Base-by-base conservation (phyloP, 2,888 invertebrate genomes). In the Dicroscelio sp. region DNA sequence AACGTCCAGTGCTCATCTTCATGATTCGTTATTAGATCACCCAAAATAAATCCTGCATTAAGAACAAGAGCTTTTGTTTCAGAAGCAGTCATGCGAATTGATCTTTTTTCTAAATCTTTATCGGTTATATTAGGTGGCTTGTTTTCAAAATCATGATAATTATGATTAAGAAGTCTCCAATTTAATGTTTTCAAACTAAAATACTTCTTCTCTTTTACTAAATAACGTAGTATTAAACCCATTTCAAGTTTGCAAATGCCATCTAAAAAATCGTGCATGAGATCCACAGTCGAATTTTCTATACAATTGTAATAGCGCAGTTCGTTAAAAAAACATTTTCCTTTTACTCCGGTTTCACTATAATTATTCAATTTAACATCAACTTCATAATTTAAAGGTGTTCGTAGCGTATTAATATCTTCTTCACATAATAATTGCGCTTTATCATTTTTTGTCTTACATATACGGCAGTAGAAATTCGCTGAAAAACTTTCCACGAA, bases 171-270 rank as follows among this genome's bases (percentile, higher is more conserved):
- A 6, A 88, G 27, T 23, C 88, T 10, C 38, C 67, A 76, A 71
- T 88, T 88, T 4, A 88, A 35, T 8, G 65, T 79, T 78, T 84
- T 71, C 1, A 79, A 35, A 58, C 23, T 43, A 63, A 84, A 88
- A 23, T 48, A 63, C 27, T 79, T 84, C 78, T 78, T 71, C 12
- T 3, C 20, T 27, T 55, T 48, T 0, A 83, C 60, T 33, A 85
- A 88, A 63, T 84, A n/a, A 71, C 58, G 12, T 8, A 84, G 31
- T 20, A 88, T 79, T 27, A 48, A 6, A 1, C 71, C 71, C 20
- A 88, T 78, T 38, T 88, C 69, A 27, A 2, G 10, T 78, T 88
- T 88, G 23, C 88, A 78, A 25, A 88, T 78, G 10, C 83, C 78
- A 12, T 78, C 83, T 12, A 76, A 52, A 1, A 88, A 60, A 38